Percentiles rank a stretch among this genome's conserved stretches.
phyloP scores from a whole-genome alignment of 1,140 invertebrate genomes.

The Cepaea nemoralis region DNA sequence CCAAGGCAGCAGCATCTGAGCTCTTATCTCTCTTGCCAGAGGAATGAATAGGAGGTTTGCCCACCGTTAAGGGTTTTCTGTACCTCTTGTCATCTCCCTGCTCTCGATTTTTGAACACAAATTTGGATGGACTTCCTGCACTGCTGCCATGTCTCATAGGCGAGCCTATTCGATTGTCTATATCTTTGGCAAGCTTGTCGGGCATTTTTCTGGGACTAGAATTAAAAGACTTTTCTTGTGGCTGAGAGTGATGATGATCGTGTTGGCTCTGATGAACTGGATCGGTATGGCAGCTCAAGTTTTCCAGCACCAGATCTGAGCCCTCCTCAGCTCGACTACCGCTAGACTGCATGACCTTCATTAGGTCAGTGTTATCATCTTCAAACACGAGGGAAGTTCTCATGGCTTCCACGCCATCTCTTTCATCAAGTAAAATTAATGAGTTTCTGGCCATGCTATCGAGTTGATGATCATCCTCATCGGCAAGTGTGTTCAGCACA shows the following conservation, averaged over 20 bases:
- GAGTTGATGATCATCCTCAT: conserved; percentile 62
- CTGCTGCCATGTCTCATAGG: conserved; percentile 50
- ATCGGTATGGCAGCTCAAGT: conserved; percentile 31
- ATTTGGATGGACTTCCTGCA: conserved; percentile 56
- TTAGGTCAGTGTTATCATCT: conserved; percentile 53
- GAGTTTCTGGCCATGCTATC: conserved; percentile 64
- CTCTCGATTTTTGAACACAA: conserved; percentile 60
- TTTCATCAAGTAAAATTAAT: conserved; percentile 60
- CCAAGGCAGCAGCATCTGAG: conserved; percentile 14
- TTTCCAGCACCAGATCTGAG: conserved; percentile 27
- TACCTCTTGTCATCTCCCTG: conserved; percentile 57
- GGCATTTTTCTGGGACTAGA: conserved; percentile 64
- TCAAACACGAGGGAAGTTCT: conserved; percentile 61
- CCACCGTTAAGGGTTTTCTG: conserved; percentile 49
- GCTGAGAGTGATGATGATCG: conserved; percentile 20
- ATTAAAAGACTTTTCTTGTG: conserved; percentile 28
- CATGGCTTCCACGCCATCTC: conserved; percentile 53
- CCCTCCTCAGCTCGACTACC: conserved; percentile 37
- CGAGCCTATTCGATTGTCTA: conserved; percentile 60
- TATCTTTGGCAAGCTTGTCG: conserved; percentile 64
- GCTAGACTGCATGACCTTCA: conserved; percentile 44
- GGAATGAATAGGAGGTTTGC: conserved; percentile 56
- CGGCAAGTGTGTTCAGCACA: conserved; percentile 60
- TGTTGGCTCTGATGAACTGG: conserved; percentile 8
- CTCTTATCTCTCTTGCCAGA: conserved; percentile 51